Evolutionary conservation across 2,888 invertebrate genomes (phyloP).

Genomic region (Nemotelus pantherinus): DNA sequence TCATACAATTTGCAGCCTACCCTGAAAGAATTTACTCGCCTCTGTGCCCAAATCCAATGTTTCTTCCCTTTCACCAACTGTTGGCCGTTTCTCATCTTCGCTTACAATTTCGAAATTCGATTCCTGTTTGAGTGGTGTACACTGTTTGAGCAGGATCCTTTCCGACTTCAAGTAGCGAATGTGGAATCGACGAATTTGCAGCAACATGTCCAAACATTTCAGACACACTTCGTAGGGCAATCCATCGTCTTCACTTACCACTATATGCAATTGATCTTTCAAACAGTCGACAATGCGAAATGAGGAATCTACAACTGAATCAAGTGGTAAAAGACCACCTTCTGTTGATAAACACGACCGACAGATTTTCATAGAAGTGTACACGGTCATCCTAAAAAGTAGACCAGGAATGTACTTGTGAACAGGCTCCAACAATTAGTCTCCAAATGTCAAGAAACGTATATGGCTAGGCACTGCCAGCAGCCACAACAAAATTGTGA

Average conservation of each 20-base stretch:
- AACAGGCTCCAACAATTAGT: too few species aligned
- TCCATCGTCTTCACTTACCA: conserved; percentile 13
- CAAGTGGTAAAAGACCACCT: neutral
- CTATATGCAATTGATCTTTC: conserved; percentile 4
- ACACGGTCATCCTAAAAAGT: neutral
- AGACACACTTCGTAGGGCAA: conserved; percentile 23
- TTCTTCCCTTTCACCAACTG: too few species aligned
- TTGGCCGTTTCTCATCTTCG: too few species aligned
- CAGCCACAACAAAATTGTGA: too few species aligned
- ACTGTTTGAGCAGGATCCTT: neutral
- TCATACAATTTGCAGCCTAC: too few species aligned
- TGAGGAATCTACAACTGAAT: neutral
- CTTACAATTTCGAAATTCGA: too few species aligned
- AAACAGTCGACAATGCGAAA: conserved; percentile 12
- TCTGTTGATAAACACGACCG: conserved; percentile 23
- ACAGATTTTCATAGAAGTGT: conserved; percentile 13
- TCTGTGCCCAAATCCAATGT: too few species aligned
- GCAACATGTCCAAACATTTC: conserved; percentile 3
- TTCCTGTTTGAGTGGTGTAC: too few species aligned
- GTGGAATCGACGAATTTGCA: conserved; percentile 8
- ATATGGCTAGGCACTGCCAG: too few species aligned
- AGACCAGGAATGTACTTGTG: too few species aligned
- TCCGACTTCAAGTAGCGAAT: conserved; percentile 11
- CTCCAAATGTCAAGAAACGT: too few species aligned
- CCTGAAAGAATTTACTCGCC: too few species aligned